These are phyloP conservation scores for Drosophila pseudotalamancana DNA, from an alignment of 2,888 invertebrate genomes.

Conservation along the genomic window DNA sequence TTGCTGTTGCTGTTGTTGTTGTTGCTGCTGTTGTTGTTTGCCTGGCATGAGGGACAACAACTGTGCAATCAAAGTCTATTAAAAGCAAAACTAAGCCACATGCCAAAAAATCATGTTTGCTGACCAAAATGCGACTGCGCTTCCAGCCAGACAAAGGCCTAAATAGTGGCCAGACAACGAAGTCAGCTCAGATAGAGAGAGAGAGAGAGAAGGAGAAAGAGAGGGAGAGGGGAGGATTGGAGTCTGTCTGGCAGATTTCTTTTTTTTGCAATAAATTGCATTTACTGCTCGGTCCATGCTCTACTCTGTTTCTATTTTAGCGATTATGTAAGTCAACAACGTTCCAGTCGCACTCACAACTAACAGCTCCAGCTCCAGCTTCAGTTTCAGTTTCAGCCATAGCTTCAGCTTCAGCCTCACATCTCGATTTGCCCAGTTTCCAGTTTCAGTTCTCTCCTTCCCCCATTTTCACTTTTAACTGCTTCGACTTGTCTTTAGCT, in stretches of 20 bases:
- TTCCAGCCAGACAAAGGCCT: constrained; percentile 14
- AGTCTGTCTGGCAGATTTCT: constrained; percentile 56
- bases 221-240: background rate
- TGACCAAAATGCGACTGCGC: constrained; percentile 43
- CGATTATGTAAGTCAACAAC: constrained; percentile 57
- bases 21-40: background rate
- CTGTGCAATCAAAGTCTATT: constrained; percentile 67
- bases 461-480: constrained; percentile 39
- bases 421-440: constrained; percentile 33
- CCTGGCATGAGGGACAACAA: constrained; percentile 52
- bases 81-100: constrained; percentile 78
- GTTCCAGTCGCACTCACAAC: constrained; percentile 41
- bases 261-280: constrained; percentile 67
- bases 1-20: constrained; percentile 29
- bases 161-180: constrained; percentile 27
- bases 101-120: constrained; percentile 68
- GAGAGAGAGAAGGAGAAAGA: background rate
- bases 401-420: constrained; percentile 6
- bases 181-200: constrained; percentile 14
- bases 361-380: background rate
- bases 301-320: constrained; percentile 54
- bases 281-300: constrained; percentile 24
- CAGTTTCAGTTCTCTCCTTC: constrained; percentile 19
- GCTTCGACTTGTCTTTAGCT: constrained; percentile 69
- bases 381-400: background rate